Percentiles rank a stretch among this genome's conserved stretches.
Conservation (phyloP, 2,113 vertebrate genomes). For the Ptyas mucosa region DNA sequence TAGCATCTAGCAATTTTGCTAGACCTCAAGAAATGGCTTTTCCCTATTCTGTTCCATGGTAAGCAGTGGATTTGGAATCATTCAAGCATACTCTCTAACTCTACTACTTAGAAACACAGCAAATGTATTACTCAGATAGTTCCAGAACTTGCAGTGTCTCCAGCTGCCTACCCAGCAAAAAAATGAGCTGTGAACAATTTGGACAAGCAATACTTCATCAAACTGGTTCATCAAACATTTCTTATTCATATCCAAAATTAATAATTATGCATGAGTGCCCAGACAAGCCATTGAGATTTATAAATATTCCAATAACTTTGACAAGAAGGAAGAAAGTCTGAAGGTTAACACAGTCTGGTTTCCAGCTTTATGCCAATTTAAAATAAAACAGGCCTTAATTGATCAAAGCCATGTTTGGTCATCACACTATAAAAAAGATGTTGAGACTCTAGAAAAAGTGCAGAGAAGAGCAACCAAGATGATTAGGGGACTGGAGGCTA, state of each 20-base stretch:
- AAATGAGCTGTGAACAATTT: background rate
- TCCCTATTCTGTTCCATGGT: background rate
- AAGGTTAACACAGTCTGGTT: background rate
- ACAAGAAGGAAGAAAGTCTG: background rate
- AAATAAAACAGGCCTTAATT: background rate
- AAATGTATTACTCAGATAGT: background rate
- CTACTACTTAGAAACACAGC: background rate
- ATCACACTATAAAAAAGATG: too few relatives aligned
- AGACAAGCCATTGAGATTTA: background rate
- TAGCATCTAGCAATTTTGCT: background rate
- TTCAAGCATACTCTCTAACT: background rate
- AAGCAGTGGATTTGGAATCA: background rate
- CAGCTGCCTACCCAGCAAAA: too few relatives aligned
- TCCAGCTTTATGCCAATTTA: background rate
- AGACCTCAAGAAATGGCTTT: background rate
- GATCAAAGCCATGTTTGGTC: background rate
- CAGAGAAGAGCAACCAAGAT: too few relatives aligned
- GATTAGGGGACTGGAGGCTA: too few relatives aligned
- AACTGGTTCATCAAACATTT: background rate
- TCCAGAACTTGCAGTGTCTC: background rate
- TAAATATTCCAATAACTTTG: background rate
- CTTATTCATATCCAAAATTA: background rate
- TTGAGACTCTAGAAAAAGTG: too few relatives aligned
- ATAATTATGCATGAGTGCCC: background rate
- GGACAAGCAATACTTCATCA: background rate